Evolutionary conservation across 1,140 invertebrate species (phyloP).

Genomic region (Zaprionus camerounensis): DNA sequence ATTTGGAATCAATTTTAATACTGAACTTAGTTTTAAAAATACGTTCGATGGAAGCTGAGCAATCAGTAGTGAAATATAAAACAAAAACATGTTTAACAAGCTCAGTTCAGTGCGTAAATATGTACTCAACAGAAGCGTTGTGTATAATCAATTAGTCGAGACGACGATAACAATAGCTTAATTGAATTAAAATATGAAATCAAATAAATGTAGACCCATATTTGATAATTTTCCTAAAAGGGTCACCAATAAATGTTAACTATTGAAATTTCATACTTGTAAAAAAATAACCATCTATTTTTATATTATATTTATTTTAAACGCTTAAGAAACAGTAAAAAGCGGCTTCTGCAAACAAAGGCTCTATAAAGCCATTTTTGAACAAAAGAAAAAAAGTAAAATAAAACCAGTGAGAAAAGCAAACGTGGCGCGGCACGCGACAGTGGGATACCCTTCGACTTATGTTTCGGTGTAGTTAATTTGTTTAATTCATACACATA

Average conservation of each 20-base stretch:
- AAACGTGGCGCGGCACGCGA: too few relatives aligned
- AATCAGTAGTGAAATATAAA: not conserved
- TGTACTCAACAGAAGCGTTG: slow-evolving; percentile 24
- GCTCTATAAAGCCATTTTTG: too few relatives aligned
- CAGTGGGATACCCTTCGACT: too few relatives aligned
- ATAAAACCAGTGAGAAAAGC: too few relatives aligned
- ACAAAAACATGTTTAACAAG: slow-evolving; percentile 11
- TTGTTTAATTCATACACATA: too few relatives aligned
- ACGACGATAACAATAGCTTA: slow-evolving; percentile 38
- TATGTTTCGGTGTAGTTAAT: too few relatives aligned
- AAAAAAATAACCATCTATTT: not conserved
- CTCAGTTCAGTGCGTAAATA: slow-evolving; percentile 39
- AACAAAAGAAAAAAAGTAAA: too few relatives aligned
- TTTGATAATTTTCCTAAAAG: not conserved
- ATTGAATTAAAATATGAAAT: slow-evolving; percentile 31
- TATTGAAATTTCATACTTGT: not conserved
- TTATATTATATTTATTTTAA: too few relatives aligned
- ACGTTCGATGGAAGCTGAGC: slow-evolving; percentile 9
- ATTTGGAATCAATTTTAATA: slow-evolving; percentile 58
- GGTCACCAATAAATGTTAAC: slow-evolving; percentile 8
- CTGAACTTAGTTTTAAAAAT: slow-evolving; percentile 44
- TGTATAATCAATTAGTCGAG: slow-evolving; percentile 8
- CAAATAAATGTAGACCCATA: slow-evolving; percentile 18
- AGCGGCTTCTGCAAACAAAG: not conserved
- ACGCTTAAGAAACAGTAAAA: too few relatives aligned